These are phyloP conservation scores for Sparus aurata DNA, from an alignment of 2,797 vertebrate genomes.

Conservation along the genomic window DNA sequence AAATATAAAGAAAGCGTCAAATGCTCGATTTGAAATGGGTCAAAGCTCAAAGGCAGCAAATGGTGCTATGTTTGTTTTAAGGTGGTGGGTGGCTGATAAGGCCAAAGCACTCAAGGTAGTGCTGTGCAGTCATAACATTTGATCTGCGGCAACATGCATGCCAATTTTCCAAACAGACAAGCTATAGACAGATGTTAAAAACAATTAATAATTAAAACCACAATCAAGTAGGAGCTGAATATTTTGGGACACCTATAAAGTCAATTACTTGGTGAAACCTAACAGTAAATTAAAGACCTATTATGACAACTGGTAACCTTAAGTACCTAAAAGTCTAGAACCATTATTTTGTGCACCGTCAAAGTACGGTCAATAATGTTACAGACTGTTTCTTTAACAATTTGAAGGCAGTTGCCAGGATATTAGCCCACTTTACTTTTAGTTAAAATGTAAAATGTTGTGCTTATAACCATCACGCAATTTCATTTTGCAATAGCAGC, in stretches of 20 bases:
- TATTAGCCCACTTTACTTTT: background rate
- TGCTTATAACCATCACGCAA: background rate
- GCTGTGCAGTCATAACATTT: background rate
- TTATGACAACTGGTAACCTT: background rate
- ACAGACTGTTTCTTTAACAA: background rate
- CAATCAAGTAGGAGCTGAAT: background rate
- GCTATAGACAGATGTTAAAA: background rate
- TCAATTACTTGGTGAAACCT: background rate
- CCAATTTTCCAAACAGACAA: slow-evolving; percentile 1
- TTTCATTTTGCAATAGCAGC: background rate
- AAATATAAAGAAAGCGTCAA: slow-evolving; percentile 3
- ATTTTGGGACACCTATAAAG: background rate
- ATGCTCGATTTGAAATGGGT: background rate
- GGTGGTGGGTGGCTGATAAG: slow-evolving; percentile 10
- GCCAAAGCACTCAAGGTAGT: background rate
- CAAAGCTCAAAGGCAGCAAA: slow-evolving; percentile 27
- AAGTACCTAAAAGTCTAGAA: background rate
- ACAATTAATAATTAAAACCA: background rate
- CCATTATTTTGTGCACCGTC: background rate
- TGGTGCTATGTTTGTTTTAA: slow-evolving; percentile 18
- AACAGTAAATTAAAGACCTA: background rate
- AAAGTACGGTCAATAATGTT: background rate
- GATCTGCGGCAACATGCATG: background rate
- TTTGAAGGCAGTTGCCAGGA: background rate
- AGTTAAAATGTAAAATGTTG: background rate